Evolutionary conservation across 2,113 vertebrate species (phyloP).

Genomic region (Spea bombifrons): DNA sequence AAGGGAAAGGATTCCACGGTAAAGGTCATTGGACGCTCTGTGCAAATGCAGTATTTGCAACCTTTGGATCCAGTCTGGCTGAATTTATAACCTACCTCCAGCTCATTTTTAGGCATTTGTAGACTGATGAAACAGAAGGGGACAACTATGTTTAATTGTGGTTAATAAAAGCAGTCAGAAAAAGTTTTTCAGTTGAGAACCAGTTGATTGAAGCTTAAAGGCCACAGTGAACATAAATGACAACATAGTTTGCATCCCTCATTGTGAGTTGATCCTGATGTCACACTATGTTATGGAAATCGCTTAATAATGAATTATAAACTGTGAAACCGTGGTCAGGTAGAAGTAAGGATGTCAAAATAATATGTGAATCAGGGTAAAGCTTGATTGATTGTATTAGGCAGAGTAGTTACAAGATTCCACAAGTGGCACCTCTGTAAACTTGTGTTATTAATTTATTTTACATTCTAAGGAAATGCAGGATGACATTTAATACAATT

Average conservation of each 20-base stretch:
- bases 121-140: too few relatives aligned
- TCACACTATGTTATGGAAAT: not conserved
- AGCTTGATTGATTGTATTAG: slow-evolving; percentile 70
- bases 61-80: too few relatives aligned
- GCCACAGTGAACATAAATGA: too few relatives aligned
- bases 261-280: not conserved
- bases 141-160: too few relatives aligned
- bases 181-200: not conserved
- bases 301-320: not conserved
- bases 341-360: slow-evolving; percentile 61
- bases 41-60: too few relatives aligned
- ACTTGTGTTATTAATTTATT: slow-evolving; percentile 80
- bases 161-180: too few relatives aligned
- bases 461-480: slow-evolving; percentile 80
- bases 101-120: too few relatives aligned
- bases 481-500: slow-evolving; percentile 88
- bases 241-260: too few relatives aligned
- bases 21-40: too few relatives aligned
- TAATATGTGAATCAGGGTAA: slow-evolving; percentile 58
- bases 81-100: too few relatives aligned
- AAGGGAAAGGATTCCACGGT: too few relatives aligned
- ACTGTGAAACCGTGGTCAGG: slow-evolving; percentile 45
- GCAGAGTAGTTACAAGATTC: slow-evolving; percentile 58
- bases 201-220: not conserved
- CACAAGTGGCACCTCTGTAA: slow-evolving; percentile 64